Evolutionary conservation across 1,140 invertebrate species (phyloP).

Genomic region (Bombus confusus): DNA sequence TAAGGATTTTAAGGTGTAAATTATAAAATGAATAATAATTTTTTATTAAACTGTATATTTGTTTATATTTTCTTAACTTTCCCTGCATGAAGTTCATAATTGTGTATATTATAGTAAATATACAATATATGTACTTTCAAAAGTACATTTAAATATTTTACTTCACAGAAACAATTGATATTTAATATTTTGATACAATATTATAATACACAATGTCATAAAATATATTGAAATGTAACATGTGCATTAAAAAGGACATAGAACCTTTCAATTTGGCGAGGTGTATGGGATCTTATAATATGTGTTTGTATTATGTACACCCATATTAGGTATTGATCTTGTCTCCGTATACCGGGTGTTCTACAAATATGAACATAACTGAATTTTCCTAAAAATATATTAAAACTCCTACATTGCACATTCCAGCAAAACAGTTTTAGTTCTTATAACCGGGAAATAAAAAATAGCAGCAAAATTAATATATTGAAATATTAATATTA

Average conservation of each 20-base stretch:
- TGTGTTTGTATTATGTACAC: slow-evolving; percentile 15
- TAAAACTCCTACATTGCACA: not conserved
- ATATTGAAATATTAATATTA: not conserved
- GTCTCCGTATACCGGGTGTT: slow-evolving; percentile 25
- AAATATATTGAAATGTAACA: not conserved
- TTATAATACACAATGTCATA: not conserved
- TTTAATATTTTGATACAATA: not conserved
- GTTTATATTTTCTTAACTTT: not conserved
- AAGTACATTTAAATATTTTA: not conserved
- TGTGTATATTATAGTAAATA: not conserved
- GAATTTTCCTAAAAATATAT: not conserved
- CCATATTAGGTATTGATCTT: slow-evolving; percentile 41
- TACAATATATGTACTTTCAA: not conserved
- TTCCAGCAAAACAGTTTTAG: not conserved
- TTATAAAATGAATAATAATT: not conserved
- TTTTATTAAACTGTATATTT: not conserved
- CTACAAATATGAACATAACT: not conserved
- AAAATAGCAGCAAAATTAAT: not conserved
- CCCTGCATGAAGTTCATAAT: not conserved
- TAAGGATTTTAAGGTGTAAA: not conserved
- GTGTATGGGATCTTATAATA: not conserved
- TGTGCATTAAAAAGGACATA: not conserved
- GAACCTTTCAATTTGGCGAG: not conserved
- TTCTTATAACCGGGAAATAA: not conserved
- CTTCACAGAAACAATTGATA: not conserved